Evolutionary conservation across 2,113 vertebrate species (phyloP).

Genomic region (Rhombomys opimus): DNA sequence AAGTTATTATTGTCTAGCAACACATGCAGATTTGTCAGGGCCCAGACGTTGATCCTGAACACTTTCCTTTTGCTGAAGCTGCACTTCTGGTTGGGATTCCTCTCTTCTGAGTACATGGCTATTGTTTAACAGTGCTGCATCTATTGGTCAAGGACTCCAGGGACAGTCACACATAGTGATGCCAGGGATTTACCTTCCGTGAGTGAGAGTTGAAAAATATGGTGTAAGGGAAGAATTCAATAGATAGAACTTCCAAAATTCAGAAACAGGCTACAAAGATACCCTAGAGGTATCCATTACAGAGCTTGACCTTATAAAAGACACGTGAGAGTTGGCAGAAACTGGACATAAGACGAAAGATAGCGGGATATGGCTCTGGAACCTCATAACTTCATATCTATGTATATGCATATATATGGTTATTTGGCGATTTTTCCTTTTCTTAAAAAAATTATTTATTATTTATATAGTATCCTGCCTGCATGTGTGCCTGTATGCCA

Average conservation of each 20-base stretch:
- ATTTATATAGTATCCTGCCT: too few relatives aligned
- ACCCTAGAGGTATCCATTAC: not conserved
- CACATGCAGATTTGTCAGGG: not conserved
- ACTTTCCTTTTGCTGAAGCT: constrained; percentile 46
- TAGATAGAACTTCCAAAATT: constrained; percentile 52
- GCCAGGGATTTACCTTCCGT: constrained; percentile 20
- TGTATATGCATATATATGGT: not conserved
- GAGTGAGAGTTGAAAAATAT: constrained; percentile 18
- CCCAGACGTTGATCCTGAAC: not conserved
- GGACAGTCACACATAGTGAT: constrained; percentile 11
- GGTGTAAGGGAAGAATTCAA: constrained; percentile 15
- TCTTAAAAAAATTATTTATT: too few relatives aligned
- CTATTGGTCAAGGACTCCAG: constrained; percentile 37
- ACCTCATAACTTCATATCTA: not conserved
- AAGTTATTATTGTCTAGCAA: not conserved
- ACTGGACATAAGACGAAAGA: not conserved
- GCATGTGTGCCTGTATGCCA: too few relatives aligned
- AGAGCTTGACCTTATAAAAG: constrained; percentile 39
- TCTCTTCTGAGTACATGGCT: constrained; percentile 55
- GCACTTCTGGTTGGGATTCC: not conserved
- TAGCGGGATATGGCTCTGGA: constrained; percentile 13
- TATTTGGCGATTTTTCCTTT: constrained; percentile 15
- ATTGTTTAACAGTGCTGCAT: constrained; percentile 28
- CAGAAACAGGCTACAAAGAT: constrained; percentile 61
- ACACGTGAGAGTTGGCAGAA: constrained; percentile 28